Conservation (phyloP, 2,888 invertebrate genomes). For the Lottia gigantea region DNA sequence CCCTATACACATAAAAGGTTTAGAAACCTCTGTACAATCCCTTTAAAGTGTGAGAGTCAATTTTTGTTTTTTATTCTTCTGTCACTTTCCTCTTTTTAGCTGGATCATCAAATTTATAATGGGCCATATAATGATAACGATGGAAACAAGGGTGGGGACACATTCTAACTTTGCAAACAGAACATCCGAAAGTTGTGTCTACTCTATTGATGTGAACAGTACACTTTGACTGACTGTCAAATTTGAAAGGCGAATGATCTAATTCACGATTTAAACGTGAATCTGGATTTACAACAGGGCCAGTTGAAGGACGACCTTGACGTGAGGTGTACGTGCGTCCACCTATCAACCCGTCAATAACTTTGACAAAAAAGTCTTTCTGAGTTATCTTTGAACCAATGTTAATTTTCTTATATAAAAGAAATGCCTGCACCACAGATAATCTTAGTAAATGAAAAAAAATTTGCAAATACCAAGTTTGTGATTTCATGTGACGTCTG, state of each 20-base stretch:
- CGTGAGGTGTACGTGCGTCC: not conserved
- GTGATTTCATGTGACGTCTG: not conserved
- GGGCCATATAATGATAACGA: no score
- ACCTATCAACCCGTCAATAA: not conserved
- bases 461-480: not conserved
- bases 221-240: not conserved
- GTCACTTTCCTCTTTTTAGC: not conserved
- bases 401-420: not conserved
- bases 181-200: slow-evolving; percentile 2
- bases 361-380: not conserved
- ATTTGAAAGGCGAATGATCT: not conserved
- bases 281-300: not conserved
- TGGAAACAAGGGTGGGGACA: no score
- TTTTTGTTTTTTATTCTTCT: no score
- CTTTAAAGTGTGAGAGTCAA: no score
- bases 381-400: not conserved
- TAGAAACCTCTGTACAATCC: no score
- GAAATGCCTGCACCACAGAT: slow-evolving; percentile 3
- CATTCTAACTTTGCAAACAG: no score
- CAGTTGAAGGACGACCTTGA: not conserved
- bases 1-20: no score
- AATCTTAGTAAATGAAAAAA: slow-evolving; percentile 1
- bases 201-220: not conserved
- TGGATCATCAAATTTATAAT: not conserved
- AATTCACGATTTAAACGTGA: not conserved